Base-by-base conservation (phyloP, 1,140 invertebrate genomes). In the Megalopta genalis region DNA sequence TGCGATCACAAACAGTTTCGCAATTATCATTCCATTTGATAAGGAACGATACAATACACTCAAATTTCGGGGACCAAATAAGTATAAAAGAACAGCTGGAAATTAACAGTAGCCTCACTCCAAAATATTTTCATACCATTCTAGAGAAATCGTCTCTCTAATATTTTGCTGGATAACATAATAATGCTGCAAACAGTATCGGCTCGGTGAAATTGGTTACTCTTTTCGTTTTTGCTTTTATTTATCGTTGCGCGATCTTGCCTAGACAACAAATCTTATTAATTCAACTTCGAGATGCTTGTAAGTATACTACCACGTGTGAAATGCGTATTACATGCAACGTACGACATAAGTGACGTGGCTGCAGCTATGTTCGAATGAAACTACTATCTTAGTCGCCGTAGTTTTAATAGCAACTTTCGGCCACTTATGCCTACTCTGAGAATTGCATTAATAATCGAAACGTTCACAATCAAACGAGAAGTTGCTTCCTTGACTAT, bases 61-160 rank as follows among this genome's bases (percentile, higher is more conserved):
- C 18, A 46, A 72, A 72, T n/a, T 81, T 77, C 42, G 18, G 80
- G 82, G 82, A 83, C 80, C 82, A 83, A 82, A 69, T 64, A 57
- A 10, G 68, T 68, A 23, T 64, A 69, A 80, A 80, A 18, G 25
- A 54, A 42, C 27, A 42, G 9, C 14, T 5, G 18, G 12, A 7
- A 69, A 46, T 39, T 25, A 23, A 65, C 27, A 46, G 73, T 60
- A 32, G 25, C 14, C 32, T 57, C 39, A 59, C 27, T 16, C 12
- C n/a, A 42, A 1, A 54, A 25, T 54, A 57, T 42, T 25, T 42
- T 59, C 42, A 4, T 16, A 16, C 18, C 25, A 54, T 27, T 42
- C 10, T 67, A 54, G 14, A 27, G 4, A 21, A 8, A 25, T 46
- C 32, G 54, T 5, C 49, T 5, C 49, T 39, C 0, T 14, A 18